Evolutionary conservation across 2,797 vertebrate species (phyloP).

Genomic region (Helicolenus hilgendorfi): DNA sequence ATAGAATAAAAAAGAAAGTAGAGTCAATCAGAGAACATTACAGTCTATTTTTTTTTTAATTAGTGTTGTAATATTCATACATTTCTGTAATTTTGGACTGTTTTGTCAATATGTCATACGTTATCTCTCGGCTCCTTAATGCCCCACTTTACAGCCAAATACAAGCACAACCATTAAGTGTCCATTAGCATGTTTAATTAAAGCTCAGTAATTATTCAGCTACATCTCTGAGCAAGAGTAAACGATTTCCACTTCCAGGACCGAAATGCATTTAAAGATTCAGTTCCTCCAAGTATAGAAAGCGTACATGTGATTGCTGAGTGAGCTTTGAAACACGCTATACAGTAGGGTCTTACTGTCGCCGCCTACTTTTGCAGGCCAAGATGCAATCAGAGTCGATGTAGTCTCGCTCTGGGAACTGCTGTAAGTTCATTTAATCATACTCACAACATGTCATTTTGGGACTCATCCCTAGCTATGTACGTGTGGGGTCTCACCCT

Average conservation of each 20-base stretch:
- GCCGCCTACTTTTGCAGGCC: neutral
- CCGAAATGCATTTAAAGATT: conserved; percentile 23
- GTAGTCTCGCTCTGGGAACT: neutral
- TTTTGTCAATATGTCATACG: neutral
- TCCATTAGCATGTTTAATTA: conserved; percentile 71
- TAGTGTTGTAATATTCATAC: neutral
- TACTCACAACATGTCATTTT: neutral
- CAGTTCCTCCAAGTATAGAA: neutral
- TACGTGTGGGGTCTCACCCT: neutral
- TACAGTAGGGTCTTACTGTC: neutral
- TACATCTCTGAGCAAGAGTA: conserved; percentile 4
- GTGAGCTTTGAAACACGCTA: neutral
- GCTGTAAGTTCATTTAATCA: conserved; percentile 34
- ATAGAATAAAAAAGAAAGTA: neutral
- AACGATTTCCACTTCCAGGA: conserved; percentile 25
- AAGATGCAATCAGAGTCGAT: conserved; percentile 19
- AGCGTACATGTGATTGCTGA: neutral
- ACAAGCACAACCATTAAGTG: conserved; percentile 18
- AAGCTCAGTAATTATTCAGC: conserved; percentile 54
- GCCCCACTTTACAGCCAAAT: conserved; percentile 4
- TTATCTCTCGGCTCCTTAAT: neutral
- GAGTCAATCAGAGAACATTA: neutral
- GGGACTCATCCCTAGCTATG: neutral
- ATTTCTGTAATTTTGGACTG: neutral
- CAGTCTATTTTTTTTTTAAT: neutral